These are phyloP conservation scores for Probosciger aterrimus DNA, from an alignment of 2,113 vertebrate genomes.

Conservation along the genomic window DNA sequence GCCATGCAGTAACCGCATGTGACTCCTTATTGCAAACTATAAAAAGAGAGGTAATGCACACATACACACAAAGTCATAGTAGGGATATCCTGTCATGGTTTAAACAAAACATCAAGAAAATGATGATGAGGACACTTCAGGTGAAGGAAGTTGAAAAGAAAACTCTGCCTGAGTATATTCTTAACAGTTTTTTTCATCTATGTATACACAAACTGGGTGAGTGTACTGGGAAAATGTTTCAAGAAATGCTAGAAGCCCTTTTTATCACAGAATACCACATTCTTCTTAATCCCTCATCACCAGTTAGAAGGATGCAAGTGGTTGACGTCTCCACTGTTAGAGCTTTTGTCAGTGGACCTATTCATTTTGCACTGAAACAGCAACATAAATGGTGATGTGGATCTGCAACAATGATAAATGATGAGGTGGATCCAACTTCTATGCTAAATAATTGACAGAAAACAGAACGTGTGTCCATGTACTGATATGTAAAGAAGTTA, in stretches of 20 bases:
- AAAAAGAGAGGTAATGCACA: background rate
- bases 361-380: background rate
- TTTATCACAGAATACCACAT: background rate
- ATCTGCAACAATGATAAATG: background rate
- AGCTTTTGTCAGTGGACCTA: background rate
- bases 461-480: background rate
- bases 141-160: background rate
- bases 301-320: background rate
- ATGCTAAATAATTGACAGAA: background rate
- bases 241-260: background rate
- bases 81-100: background rate
- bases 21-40: background rate
- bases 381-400: background rate
- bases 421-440: background rate
- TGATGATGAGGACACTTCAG: background rate
- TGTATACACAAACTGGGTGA: background rate
- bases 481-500: background rate
- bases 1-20: background rate
- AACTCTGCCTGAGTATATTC: background rate
- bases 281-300: background rate
- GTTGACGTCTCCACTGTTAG: background rate
- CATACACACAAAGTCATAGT: background rate
- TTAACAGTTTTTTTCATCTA: background rate
- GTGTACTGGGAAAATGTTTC: background rate
- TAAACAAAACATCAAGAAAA: background rate